These are phyloP conservation scores for Harlomillsia oculata DNA, from an alignment of 1,140 invertebrate species.

Conservation along the genomic window DNA sequence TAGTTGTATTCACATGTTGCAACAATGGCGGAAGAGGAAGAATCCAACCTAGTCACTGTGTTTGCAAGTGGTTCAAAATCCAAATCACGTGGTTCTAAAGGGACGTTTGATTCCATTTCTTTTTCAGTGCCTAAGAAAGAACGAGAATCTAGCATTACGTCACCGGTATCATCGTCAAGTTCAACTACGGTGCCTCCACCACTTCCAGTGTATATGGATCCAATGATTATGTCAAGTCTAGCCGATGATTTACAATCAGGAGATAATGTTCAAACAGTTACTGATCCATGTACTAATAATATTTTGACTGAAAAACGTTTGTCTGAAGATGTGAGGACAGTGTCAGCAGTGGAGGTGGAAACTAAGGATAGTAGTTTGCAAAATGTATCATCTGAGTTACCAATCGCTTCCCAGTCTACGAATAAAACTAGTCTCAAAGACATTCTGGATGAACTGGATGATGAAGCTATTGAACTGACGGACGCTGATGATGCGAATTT, in stretches of 20 bases:
- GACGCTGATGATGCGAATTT: not conserved
- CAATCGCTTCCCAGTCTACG: too few relatives aligned
- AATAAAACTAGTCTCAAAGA: too few relatives aligned
- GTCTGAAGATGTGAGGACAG: too few relatives aligned
- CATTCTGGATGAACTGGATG: not conserved
- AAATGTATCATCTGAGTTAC: too few relatives aligned
- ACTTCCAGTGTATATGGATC: not conserved
- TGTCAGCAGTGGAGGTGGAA: too few relatives aligned
- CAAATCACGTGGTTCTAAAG: too few relatives aligned
- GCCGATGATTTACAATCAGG: constrained; percentile 4
- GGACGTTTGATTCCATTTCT: constrained; percentile 33
- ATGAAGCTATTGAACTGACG: not conserved
- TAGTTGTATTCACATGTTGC: too few relatives aligned
- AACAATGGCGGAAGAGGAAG: constrained; percentile 31
- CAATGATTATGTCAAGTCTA: constrained; percentile 1
- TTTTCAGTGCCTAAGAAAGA: constrained; percentile 28
- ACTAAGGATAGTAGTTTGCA: too few relatives aligned
- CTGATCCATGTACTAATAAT: too few relatives aligned
- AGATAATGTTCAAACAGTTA: not conserved
- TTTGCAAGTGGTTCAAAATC: constrained; percentile 24
- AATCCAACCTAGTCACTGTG: constrained; percentile 27
- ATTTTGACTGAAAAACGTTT: too few relatives aligned
- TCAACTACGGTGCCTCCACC: not conserved
- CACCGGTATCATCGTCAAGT: not conserved
- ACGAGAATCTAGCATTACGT: not conserved